Conservation (phyloP, 2,888 invertebrate genomes). For the Brenthis daphne region DNA sequence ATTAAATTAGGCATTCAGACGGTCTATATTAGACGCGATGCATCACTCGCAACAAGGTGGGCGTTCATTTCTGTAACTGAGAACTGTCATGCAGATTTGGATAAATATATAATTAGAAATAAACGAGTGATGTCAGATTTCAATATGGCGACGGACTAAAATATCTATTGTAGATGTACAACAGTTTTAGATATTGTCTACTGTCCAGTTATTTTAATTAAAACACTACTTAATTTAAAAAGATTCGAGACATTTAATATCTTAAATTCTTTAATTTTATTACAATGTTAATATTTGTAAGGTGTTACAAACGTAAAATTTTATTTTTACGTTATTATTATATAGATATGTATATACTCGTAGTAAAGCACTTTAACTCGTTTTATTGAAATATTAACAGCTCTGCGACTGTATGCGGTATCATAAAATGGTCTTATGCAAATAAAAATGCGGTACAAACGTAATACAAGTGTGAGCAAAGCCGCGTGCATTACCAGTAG, state of each 20-base stretch:
- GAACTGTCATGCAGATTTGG: slow-evolving; percentile 21
- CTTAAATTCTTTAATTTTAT: too few relatives aligned
- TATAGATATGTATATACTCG: too few relatives aligned
- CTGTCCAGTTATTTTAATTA: too few relatives aligned
- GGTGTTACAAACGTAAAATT: too few relatives aligned
- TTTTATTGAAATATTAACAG: slow-evolving; percentile 11
- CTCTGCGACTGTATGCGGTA: background rate
- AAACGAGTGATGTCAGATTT: slow-evolving; percentile 20
- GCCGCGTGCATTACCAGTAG: background rate
- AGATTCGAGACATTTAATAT: too few relatives aligned
- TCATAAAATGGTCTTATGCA: slow-evolving; percentile 7
- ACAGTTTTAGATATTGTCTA: too few relatives aligned
- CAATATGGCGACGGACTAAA: slow-evolving; percentile 2
- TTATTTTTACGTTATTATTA: too few relatives aligned
- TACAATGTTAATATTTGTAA: too few relatives aligned
- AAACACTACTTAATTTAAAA: too few relatives aligned
- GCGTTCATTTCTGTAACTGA: slow-evolving; percentile 40
- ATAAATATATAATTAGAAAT: slow-evolving; percentile 19
- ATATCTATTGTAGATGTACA: background rate
- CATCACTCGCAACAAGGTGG: slow-evolving; percentile 55
- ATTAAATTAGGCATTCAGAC: slow-evolving; percentile 37
- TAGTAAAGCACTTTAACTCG: background rate
- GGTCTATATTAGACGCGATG: slow-evolving; percentile 48
- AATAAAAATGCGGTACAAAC: slow-evolving; percentile 12
- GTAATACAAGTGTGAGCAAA: background rate